A percentile compares a stretch with the other conserved stretches of the same genome.
phyloP scores from a whole-genome alignment of 2,888 invertebrate species.

The Pterostichus madidus region DNA sequence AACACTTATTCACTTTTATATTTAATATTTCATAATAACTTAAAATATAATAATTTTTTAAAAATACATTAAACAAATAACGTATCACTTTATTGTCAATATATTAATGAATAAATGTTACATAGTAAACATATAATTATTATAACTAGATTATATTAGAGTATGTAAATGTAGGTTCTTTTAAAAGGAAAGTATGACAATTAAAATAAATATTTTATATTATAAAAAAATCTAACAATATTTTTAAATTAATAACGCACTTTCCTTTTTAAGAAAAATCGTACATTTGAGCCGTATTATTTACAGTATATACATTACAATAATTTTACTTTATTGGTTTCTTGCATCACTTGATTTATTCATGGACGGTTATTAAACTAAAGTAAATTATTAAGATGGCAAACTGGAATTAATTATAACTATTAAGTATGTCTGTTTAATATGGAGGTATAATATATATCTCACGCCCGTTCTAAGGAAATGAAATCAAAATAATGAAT shows the following conservation, averaged over 20 bases:
- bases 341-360: slow-evolving; percentile 62
- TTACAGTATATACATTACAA: slow-evolving; percentile 62
- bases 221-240: slow-evolving; percentile 50
- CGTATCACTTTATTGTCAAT: slow-evolving; percentile 67
- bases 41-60: slow-evolving; percentile 35
- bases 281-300: slow-evolving; percentile 65
- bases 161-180: slow-evolving; percentile 65
- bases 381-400: slow-evolving; percentile 35
- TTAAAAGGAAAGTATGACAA: slow-evolving; percentile 63
- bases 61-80: slow-evolving; percentile 67
- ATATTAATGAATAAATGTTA: slow-evolving; percentile 67
- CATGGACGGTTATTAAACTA: slow-evolving; percentile 61
- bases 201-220: slow-evolving; percentile 55
- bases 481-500: neutral
- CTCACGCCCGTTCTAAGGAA: slow-evolving; percentile 4
- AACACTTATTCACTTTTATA: too few species aligned
- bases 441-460: slow-evolving; percentile 28
- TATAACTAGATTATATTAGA: slow-evolving; percentile 66
- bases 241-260: slow-evolving; percentile 48
- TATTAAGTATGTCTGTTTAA: neutral
- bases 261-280: slow-evolving; percentile 66
- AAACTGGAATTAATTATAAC: neutral
- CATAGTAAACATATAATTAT: slow-evolving; percentile 66
- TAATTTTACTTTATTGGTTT: slow-evolving; percentile 57
- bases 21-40: neutral